Evolutionary conservation across 2,888 invertebrate genomes (phyloP), one percentile per base, ranked within the genome.

Genomic region (Epirrita christyi): DNA sequence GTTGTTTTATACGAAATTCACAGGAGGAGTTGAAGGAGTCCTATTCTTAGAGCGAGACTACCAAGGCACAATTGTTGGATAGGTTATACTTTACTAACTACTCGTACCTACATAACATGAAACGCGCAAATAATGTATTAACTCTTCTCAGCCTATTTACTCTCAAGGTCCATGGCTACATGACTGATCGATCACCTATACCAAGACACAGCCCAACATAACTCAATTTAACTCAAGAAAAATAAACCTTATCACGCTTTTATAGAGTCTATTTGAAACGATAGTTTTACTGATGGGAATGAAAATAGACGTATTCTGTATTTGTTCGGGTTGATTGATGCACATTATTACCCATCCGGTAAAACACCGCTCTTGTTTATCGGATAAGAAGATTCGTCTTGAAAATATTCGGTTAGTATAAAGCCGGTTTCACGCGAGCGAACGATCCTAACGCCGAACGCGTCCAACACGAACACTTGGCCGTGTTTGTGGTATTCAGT

Each of bases 351-450:
- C 70, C 69, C 67, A 64, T 64, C 68, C 68, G 71, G 70, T 71
- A 75, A 72, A 76, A 75, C 80, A 71, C 73, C 75, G 74, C 73
- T 80, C 84, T 84, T 88, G 85, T 89, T 84, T 88, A 83, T 80
- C 43, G 67, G 78, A 83, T 84, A 86, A 83, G 46, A 55, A 29
- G 36, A 7, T 7, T 13, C 27, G 68, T 71, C 66, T 61, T 64
- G 64, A 70, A 64, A 65, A 49, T 56, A 44, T 61, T 52, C 56
- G 47, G 47, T 11, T 51, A 34, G 47, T 51, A 50, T 46, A 55
- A 60, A 49, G 54, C 42, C 41, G 44, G 40, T 45, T 53, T 37
- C 71, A 66, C 64, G 28, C 34, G 10, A 21, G 15, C 41, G 38
- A 41, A 44, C 6, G 13, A 34, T 27, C 10, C 5, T 32, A 2